Base-by-base conservation (phyloP, 2,113 vertebrate species). In the Atrichornis clamosus region DNA sequence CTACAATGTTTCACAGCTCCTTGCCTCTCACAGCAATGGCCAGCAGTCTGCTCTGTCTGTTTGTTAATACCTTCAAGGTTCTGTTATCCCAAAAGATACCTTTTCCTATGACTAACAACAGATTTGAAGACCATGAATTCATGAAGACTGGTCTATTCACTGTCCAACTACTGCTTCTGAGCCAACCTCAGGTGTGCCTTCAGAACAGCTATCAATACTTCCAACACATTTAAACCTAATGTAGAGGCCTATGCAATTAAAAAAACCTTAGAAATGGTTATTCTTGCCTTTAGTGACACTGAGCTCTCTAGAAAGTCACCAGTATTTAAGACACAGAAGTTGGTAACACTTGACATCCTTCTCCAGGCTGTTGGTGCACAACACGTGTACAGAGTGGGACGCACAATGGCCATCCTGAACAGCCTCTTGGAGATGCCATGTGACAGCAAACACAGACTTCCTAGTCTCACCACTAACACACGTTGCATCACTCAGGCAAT, bases 301-400 rank as follows among this genome's bases (percentile, higher is more conserved):
- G 20, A 68, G 14, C 8, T 63, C 50, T 85, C 56, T 10, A 79
- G 8, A 80, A 84, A 72, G 19, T 23, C 70, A 75, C 9, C 28
- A 53, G 28, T 50, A 50, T 32, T 81, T 50, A 20, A 50, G 53
- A 37, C 39, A 65, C 30, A 19, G 5, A 67, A 37, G 23, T 9
- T 47, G 47, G 30, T 72, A 81, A 70, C 1, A 2, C 6, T 56
- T 74, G 11, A 67, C 35, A 32, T 76, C 11, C 11, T 72, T 78
- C 65, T 84, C 18, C 58, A 60, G 53, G 53, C 53, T 70, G 5
- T 20, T 49, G 32, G 23, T n/a, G 52, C 30, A 59, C 22, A 64
- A 11, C 32, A 37, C 0, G 0, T 59, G 47, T 6, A 49, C 53
- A 37, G 64, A 39, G 49, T 1, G 8, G 20, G 41, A 58, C 15